Evolutionary conservation across 1,140 invertebrate species (phyloP), one percentile per base, ranked within the genome.

Genomic region (Heterodera carotae): DNA sequence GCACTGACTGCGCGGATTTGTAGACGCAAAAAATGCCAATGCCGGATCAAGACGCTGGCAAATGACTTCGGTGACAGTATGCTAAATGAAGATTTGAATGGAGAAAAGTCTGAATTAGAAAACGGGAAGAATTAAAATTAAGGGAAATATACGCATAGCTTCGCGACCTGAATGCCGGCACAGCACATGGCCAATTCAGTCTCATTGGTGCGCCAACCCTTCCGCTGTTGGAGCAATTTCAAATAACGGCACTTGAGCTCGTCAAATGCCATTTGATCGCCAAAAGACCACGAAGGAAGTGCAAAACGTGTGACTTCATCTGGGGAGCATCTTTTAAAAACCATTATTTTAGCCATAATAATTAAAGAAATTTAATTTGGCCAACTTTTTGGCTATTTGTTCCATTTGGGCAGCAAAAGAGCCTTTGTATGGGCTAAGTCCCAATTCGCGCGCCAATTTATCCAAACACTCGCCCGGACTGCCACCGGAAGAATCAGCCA

Each of bases 361-460:
- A 71, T n/a, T 39, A 43, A 48, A 8, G 29, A 2, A n/a, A 56
- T 53, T 71, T 39, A 6, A 18, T 48, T 73, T 2, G 8, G 33
- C 36, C 62, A 1, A 64, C 72, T 39, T 18, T 31, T 31, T 74
- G 59, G 72, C 72, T 33, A 33, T 66, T 33, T 64, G 72, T 62
- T 74, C 72, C 59, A 74, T 18, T 22, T 33, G 31, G 25, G 71
- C 59, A 0, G 31, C 31, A 68, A 34, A 78, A 53, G 53, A 59
- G 64, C 81, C 25, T 78, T 73, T 56, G 48, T 34, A 59, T 73
- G 39, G 33, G n/a, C 67, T 25, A n/a, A 82, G 48, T 12, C 74
- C 67, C 15, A 81, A 22, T 69, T 62, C 77, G 43, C 81, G 34
- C 25, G 73, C 80, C 22, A 82, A 56, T 77, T 82, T 82, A 48